Evolutionary conservation across 2,113 vertebrate species (phyloP), one percentile per base, ranked within the genome.

Genomic region (Sinosuthora webbiana): DNA sequence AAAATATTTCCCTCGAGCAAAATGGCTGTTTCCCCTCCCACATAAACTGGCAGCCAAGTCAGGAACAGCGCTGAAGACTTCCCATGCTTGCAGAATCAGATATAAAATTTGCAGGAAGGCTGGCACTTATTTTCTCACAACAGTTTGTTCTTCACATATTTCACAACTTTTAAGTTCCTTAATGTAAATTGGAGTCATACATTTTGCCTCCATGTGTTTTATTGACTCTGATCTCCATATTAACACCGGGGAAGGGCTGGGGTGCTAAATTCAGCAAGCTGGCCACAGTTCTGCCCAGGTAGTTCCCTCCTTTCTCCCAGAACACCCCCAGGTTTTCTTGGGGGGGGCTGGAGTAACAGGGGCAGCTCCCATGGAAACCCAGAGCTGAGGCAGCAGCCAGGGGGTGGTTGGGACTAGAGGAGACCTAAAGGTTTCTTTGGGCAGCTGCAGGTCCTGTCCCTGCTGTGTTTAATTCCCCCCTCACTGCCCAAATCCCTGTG

Each of bases 41-140:
- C 94, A 94, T 96, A 97, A 96, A 96, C 96, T 96, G 94, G 95
- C 96, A 97, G 95, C 96, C 95, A 95, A 97, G 96, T 96, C 94
- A 96, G 96, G 96, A 97, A 97, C 94, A 96, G 90, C 35, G 83
- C 95, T 95, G 93, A 97, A 97, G 85, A 89, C 93, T 96, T 96
- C 93, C 95, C 93, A 96, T 88, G 94, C 93, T 88, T 95, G 88
- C 93, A 96, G 94, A 96, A 92, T 95, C 93, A 95, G 80, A 96
- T 93, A 93, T 6, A 96, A 96, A 96, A 97, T 97, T 96, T 97
- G 90, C 95, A 97, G 94, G 92, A 96, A 96, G 96, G 95, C 95
- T 97, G 95, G 95, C 96, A 97, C 96, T 97, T 97, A 95, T 94
- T 97, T 96, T 97, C 95, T 97, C 96, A 97, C 95, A 96, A 96